Evolutionary conservation across 2,888 invertebrate species (phyloP).

Genomic region (Pherbina coryleti): DNA sequence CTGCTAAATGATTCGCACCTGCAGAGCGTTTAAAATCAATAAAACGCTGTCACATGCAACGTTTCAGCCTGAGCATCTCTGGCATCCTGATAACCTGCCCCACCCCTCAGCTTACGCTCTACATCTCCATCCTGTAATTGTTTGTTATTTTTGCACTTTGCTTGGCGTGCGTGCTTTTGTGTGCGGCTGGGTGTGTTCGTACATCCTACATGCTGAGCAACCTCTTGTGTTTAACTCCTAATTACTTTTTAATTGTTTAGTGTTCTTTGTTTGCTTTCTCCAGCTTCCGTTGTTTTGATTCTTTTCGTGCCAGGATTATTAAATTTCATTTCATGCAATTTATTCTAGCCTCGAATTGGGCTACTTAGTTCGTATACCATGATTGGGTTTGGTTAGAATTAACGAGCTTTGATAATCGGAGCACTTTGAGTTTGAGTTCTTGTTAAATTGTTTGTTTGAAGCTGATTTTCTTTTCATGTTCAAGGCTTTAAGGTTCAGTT

Average conservation of each 20-base stretch:
- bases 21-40: conserved; percentile 14
- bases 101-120: neutral
- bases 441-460: too few species aligned
- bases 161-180: neutral
- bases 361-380: too few species aligned
- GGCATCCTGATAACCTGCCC: neutral
- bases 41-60: neutral
- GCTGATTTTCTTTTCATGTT: too few species aligned
- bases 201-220: neutral
- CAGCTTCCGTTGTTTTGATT: neutral
- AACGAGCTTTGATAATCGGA: too few species aligned
- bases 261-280: conserved; percentile 15
- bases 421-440: too few species aligned
- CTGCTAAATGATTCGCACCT: conserved; percentile 4
- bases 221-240: conserved; percentile 10
- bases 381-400: too few species aligned
- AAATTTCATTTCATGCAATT: conserved; percentile 50
- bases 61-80: neutral
- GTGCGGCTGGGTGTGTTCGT: neutral
- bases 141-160: neutral
- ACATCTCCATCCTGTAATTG: neutral
- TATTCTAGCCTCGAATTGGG: neutral
- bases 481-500: too few species aligned
- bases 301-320: conserved; percentile 47
- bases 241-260: conserved; percentile 27